Evolutionary conservation across 2,797 vertebrate genomes (phyloP).

Genomic region (Micrastur ruficollis): DNA sequence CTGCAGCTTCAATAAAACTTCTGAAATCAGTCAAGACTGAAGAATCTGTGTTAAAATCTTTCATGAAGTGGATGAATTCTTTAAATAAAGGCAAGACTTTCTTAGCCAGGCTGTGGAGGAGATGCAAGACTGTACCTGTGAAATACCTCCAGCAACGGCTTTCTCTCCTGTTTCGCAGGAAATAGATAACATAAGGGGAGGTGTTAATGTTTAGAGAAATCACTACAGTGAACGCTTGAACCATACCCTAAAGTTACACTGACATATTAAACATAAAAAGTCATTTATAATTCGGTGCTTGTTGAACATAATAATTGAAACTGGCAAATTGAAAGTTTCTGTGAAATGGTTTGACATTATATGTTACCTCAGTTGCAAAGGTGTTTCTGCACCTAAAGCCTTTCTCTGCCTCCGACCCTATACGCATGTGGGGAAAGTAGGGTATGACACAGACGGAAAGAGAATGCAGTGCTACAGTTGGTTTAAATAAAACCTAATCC

Average conservation of each 20-base stretch:
- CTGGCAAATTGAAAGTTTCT: neutral
- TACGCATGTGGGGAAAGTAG: neutral
- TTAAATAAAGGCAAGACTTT: conserved; percentile 3
- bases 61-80: neutral
- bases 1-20: neutral
- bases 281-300: neutral
- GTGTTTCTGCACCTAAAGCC: neutral
- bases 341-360: neutral
- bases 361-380: neutral
- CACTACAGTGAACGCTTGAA: neutral
- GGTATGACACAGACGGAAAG: neutral
- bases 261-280: neutral
- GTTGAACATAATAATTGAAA: neutral
- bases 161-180: neutral
- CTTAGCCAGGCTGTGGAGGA: neutral
- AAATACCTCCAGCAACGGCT: neutral
- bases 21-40: neutral
- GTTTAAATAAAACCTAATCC: neutral
- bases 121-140: neutral
- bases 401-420: neutral
- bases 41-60: neutral
- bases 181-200: neutral
- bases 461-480: neutral
- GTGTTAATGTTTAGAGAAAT: neutral
- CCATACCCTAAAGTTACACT: neutral